phyloP scores from a whole-genome alignment of 2,113 vertebrate species.

The Pungitius pungitius region DNA sequence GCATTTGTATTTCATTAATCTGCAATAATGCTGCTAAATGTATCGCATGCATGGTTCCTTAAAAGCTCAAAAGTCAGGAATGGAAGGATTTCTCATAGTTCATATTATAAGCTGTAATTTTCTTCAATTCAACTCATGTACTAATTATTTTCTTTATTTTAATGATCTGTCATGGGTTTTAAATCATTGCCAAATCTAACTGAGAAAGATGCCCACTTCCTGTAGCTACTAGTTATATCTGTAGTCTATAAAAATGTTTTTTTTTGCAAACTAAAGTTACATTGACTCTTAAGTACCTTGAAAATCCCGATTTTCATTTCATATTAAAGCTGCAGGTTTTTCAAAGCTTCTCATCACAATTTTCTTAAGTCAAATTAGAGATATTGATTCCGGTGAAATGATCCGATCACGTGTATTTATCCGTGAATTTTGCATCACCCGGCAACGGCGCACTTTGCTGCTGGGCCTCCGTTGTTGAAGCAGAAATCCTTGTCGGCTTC shows the following conservation, averaged over 20 bases:
- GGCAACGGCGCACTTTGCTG: no score
- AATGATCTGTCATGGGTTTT: background rate
- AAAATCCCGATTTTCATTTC: background rate
- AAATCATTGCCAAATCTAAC: constrained; percentile 8
- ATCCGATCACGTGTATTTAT: constrained; percentile 2
- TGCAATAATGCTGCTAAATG: background rate
- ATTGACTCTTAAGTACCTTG: background rate
- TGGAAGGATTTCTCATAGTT: background rate
- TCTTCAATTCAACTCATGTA: constrained; percentile 1
- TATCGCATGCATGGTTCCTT: background rate
- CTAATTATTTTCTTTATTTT: background rate
- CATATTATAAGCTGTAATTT: background rate
- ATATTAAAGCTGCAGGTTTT: background rate
- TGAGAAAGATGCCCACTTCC: background rate
- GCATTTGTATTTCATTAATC: constrained; percentile 18
- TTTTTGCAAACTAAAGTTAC: background rate
- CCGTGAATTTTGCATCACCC: background rate
- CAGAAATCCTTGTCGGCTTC: constrained; percentile 11
- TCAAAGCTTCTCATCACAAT: background rate
- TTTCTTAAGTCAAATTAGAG: background rate
- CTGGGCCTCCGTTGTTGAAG: background rate
- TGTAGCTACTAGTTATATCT: background rate
- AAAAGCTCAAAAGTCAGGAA: background rate
- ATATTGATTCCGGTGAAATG: background rate
- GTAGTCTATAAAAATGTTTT: background rate